phyloP scores from a whole-genome alignment of 1,140 invertebrate genomes.

The Odontomachus brunneus region DNA sequence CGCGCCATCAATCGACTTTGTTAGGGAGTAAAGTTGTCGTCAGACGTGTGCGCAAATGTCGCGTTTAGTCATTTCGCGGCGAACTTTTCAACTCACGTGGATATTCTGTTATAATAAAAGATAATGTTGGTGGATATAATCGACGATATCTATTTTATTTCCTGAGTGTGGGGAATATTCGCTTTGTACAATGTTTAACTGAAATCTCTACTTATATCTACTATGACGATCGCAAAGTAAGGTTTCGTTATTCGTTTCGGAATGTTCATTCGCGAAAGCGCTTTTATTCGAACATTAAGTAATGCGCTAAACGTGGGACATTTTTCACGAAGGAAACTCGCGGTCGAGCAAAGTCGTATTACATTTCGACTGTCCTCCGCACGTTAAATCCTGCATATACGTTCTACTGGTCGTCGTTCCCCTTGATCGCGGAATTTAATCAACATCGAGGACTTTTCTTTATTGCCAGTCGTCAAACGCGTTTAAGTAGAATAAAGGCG shows the following conservation, averaged over 20 bases:
- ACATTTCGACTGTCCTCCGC: not conserved
- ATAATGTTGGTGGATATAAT: not conserved
- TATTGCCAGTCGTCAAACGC: constrained; percentile 22
- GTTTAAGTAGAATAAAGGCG: constrained; percentile 27
- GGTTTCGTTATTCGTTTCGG: too few relatives aligned
- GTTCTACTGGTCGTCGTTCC: constrained; percentile 7
- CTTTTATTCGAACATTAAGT: constrained; percentile 9
- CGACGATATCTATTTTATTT: not conserved
- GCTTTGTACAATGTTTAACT: too few relatives aligned
- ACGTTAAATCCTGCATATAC: constrained; percentile 19
- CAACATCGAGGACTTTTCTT: constrained; percentile 40
- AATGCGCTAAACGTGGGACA: not conserved
- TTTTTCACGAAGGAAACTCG: constrained; percentile 2
- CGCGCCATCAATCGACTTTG: constrained; percentile 50
- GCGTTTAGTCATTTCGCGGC: constrained; percentile 15
- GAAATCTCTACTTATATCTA: too few relatives aligned
- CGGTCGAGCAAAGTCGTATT: constrained; percentile 14
- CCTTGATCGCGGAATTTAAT: constrained; percentile 54
- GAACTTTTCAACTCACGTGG: constrained; percentile 6
- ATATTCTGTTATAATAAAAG: not conserved
- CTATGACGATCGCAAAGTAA: too few relatives aligned
- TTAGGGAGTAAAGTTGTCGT: constrained; percentile 63
- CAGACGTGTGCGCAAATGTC: constrained; percentile 38
- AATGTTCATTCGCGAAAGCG: not conserved
- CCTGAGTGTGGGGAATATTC: not conserved